Evolutionary conservation across 2,797 vertebrate genomes (phyloP), one percentile per base, ranked within the genome.

Genomic region (Bufotes viridis): DNA sequence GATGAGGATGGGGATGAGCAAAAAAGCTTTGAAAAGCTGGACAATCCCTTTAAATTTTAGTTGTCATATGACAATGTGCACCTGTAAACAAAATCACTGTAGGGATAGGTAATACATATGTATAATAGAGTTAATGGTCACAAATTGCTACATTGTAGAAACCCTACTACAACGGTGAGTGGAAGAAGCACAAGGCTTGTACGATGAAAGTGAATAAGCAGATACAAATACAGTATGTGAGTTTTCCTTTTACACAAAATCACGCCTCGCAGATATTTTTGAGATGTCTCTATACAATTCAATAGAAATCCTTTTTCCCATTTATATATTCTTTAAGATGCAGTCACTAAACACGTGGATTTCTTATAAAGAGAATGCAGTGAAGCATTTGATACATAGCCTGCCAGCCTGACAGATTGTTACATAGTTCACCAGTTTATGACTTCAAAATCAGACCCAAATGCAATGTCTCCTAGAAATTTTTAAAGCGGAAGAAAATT

Each of bases 331-430:
- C 84, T 65, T 78, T 85, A 63, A 67, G 58, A 67, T 6, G 26
- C 42, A 53, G 61, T 75, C 49, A 65, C 60, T 67, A 85, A 85
- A 67, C 72, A 78, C 58, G 15, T 24, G 72, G 34, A 75, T 78
- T 78, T 63, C n/a, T 51, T 53, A 26, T 85, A 85, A 85, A 65
- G 24, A n/a, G 58, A 85, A 67, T 55, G 72, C 74, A 67, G 57
- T 65, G 58, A 67, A 65, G 84, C 74, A 85, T 85, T 24, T 60
- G 84, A 85, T 85, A 49, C 84, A 51, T 78, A 20, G 84, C 72
- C 83, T 85, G 83, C 78, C 83, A 85, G 34, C n/a, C 60, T 85
- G 84, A 85, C 84, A 63, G 84, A 85, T 85, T 85, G 84, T 85
- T 85, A 85, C 60, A 85, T 85, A 85, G 84, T 85, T 85, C 84